These are phyloP conservation scores for Zosterops lateralis DNA, from an alignment of 2,113 vertebrate species.

Conservation along the genomic window DNA sequence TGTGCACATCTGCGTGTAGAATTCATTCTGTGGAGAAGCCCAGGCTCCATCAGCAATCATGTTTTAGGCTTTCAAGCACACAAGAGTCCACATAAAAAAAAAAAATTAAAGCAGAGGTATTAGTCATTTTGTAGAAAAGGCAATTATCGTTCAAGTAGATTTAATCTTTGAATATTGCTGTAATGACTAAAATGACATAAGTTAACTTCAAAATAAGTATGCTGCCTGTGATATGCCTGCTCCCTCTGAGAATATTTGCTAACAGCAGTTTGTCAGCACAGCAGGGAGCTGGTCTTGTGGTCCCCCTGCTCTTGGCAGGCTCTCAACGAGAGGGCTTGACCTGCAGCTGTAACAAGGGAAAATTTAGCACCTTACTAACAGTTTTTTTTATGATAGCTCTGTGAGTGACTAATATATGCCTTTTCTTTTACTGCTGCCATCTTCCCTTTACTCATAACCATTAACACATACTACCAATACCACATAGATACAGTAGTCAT, in stretches of 20 bases:
- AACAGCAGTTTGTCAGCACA: neutral
- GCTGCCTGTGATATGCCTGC: neutral
- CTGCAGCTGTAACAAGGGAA: neutral
- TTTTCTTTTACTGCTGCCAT: neutral
- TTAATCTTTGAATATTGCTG: neutral
- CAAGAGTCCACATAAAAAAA: neutral
- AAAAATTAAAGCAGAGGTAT: neutral
- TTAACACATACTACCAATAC: neutral
- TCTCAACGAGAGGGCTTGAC: neutral
- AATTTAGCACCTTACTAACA: neutral
- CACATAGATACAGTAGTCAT: neutral
- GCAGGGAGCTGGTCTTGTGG: neutral
- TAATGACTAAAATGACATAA: slow-evolving; percentile 12
- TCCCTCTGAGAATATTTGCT: neutral
- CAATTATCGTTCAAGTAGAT: neutral
- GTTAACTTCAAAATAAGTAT: neutral
- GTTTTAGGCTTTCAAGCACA: neutral
- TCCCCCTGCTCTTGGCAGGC: neutral
- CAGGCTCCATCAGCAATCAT: neutral
- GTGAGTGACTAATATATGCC: neutral
- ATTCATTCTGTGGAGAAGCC: neutral
- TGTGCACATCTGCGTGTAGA: neutral
- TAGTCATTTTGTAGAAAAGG: slow-evolving; percentile 32
- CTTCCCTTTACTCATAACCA: neutral
- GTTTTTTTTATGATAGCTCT: neutral